A percentile compares a stretch with the other conserved stretches of the same genome.
These are phyloP conservation scores for Zootermopsis nevadensis DNA, from an alignment of 2,888 invertebrate species.

Conservation along the genomic window DNA sequence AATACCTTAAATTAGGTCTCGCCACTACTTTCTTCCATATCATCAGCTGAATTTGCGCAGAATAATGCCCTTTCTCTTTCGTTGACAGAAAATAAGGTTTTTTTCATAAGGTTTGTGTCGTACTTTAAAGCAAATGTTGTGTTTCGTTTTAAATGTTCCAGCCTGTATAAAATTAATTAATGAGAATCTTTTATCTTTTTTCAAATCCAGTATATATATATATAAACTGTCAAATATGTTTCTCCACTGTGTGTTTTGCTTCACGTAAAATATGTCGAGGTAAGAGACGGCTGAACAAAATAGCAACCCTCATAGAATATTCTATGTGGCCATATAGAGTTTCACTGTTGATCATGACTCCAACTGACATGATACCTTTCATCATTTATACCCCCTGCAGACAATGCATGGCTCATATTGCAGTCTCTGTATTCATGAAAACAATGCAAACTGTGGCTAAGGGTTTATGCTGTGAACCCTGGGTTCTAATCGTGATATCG, in stretches of 20 bases:
- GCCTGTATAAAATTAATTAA: too few relatives aligned
- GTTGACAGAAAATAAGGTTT: too few relatives aligned
- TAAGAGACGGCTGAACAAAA: neutral
- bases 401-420: neutral
- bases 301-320: slow-evolving; percentile 6
- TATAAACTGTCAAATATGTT: neutral
- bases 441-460: neutral
- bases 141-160: too few relatives aligned
- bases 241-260: neutral
- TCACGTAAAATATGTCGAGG: neutral
- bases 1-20: too few relatives aligned
- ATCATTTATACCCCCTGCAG: neutral
- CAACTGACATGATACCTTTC: neutral
- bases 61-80: too few relatives aligned
- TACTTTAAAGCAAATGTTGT: too few relatives aligned
- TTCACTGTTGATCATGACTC: neutral
- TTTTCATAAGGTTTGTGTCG: too few relatives aligned
- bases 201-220: neutral
- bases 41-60: too few relatives aligned
- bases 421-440: neutral
- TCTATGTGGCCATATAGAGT: neutral
- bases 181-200: neutral
- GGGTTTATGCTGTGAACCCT: neutral
- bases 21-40: too few relatives aligned
- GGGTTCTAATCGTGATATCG: too few relatives aligned